Evolutionary conservation across 2,113 vertebrate genomes (phyloP).

Genomic region (Agelaius phoeniceus): DNA sequence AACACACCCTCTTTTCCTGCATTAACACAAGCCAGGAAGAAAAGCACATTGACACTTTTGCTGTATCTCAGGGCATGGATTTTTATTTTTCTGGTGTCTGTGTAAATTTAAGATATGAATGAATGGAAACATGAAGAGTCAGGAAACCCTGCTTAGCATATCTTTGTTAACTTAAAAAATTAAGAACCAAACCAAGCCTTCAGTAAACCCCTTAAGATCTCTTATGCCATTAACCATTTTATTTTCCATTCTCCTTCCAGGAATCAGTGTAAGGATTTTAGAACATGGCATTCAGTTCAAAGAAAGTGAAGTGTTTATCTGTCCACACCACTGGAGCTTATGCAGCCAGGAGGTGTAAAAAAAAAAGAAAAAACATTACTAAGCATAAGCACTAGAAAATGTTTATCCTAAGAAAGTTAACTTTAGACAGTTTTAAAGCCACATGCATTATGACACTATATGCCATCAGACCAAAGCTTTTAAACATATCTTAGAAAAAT

Average conservation of each 20-base stretch:
- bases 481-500: not conserved
- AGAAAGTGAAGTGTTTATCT: conserved; percentile 5
- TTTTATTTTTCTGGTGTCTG: not conserved
- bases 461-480: not conserved
- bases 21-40: not conserved
- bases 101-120: not conserved
- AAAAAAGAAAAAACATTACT: not conserved
- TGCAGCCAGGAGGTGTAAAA: not conserved
- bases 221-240: not conserved
- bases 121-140: not conserved
- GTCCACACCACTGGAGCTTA: not conserved
- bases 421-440: not conserved
- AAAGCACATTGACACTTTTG: not conserved
- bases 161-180: not conserved
- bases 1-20: not conserved
- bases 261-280: not conserved
- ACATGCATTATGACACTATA: not conserved
- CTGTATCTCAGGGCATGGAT: not conserved
- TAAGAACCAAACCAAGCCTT: not conserved
- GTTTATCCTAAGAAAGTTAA: not conserved
- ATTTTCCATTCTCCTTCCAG: not conserved
- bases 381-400: not conserved
- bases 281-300: rapidly evolving
- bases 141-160: not conserved
- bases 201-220: not conserved